Base-by-base conservation (phyloP, 2,888 invertebrate genomes). In the Biston stratarius region DNA sequence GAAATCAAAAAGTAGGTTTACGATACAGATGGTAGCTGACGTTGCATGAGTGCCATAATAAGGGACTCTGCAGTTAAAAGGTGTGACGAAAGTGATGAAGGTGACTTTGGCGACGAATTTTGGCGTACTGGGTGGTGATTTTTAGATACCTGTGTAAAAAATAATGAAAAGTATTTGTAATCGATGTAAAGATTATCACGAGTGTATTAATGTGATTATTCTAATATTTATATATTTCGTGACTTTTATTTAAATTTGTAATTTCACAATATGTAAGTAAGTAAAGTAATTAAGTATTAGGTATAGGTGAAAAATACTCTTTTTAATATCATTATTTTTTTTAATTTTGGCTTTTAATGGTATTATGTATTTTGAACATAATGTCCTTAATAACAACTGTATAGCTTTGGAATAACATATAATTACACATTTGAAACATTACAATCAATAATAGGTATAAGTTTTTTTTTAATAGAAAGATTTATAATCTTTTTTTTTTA, bases 21-120 rank as follows among this genome's bases (percentile, higher is more conserved):
- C 40, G 61, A 24, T 24, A 24, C 24, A 24, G 24, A 69, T 57
- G 49, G 61, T 42, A 70, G 63, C 68, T 69, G 65, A 74, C 76
- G 75, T 80, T 79, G 77, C 77, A 75, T 74, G 71, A 61, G 51
- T 64, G 61, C 40, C 48, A 53, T 58, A 56, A 14, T 6, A 53
- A 45, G 14, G 24, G 38, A 44, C 36, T 24, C 45, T 69, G 48
- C 8, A 64, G 53, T 51, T 64, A 68, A 74, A 74, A 76, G 71
- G 77, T 71, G 74, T 77, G 76, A 76, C 78, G 52, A 74, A 78
- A 77, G 71, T 64, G 65, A 56, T 61, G 38, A 24, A 60, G 51
- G 61, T 49, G 63, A 51, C 49, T 68, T 53, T 60, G 44, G 52
- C 58, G 61, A 64, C 63, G 52, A 34, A 45, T 48, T 61, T 67